phyloP scores from a whole-genome alignment of 2,797 vertebrate species.

The Pseudochirops corinnae region DNA sequence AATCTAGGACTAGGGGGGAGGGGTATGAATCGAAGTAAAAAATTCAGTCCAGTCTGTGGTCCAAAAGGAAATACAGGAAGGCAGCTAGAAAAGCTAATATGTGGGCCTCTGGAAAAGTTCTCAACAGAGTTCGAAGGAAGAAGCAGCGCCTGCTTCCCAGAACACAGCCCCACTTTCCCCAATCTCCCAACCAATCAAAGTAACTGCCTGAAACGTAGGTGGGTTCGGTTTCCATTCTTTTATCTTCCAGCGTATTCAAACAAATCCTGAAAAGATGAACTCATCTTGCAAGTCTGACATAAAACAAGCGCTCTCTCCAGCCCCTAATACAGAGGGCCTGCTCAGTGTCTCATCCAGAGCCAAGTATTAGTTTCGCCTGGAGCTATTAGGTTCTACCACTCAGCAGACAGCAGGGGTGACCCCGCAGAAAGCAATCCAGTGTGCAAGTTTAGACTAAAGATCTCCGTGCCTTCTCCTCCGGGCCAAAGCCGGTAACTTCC shows the following conservation, averaged over 20 bases:
- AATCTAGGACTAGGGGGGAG: background rate
- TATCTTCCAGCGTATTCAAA: conserved; percentile 84
- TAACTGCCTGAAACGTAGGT: background rate
- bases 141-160: background rate
- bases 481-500: background rate
- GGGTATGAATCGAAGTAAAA: background rate
- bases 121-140: background rate
- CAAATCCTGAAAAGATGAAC: conserved; percentile 86
- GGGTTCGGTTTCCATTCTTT: conserved; percentile 74
- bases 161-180: conserved; percentile 6
- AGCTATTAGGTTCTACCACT: conserved; percentile 89
- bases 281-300: conserved; percentile 81
- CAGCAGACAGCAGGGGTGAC: conserved; percentile 82
- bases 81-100: background rate
- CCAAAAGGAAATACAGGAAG: background rate
- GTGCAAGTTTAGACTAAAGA: conserved; percentile 44
- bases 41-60: background rate
- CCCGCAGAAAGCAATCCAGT: conserved; percentile 18
- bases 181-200: background rate
- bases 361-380: conserved; percentile 88
- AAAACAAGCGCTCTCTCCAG: conserved; percentile 81
- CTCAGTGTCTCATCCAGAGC: conserved; percentile 86
- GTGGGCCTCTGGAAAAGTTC: background rate
- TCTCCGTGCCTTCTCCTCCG: background rate
- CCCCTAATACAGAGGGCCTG: conserved; percentile 80